Conservation (phyloP, 2,888 invertebrate species). For the Leucoptera coffeella region DNA sequence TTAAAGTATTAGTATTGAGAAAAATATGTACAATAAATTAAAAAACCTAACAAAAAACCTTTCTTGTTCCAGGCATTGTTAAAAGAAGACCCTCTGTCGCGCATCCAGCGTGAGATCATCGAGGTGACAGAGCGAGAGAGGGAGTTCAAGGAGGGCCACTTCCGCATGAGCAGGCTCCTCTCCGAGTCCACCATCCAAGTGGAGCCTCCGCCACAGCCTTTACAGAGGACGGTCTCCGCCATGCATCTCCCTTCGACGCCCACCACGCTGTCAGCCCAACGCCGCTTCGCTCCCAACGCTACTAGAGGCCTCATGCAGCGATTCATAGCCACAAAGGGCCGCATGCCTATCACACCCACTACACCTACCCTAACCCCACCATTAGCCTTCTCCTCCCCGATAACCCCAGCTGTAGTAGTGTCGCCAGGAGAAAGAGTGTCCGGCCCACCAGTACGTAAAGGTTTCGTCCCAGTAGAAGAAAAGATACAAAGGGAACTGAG, state of each 20-base stretch:
- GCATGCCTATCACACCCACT: slow-evolving; percentile 32
- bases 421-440: slow-evolving; percentile 47
- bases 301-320: slow-evolving; percentile 81
- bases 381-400: slow-evolving; percentile 22
- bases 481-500: slow-evolving; percentile 82
- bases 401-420: slow-evolving; percentile 13
- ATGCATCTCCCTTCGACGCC: slow-evolving; percentile 35
- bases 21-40: no score
- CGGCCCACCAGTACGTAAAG: slow-evolving; percentile 64
- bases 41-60: no score
- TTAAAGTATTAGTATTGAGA: no score
- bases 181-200: slow-evolving; percentile 44
- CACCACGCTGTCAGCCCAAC: slow-evolving; percentile 29
- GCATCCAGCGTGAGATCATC: slow-evolving; percentile 86
- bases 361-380: slow-evolving; percentile 14
- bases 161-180: slow-evolving; percentile 32
- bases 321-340: slow-evolving; percentile 75
- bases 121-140: slow-evolving; percentile 80
- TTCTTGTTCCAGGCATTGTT: slow-evolving; percentile 37
- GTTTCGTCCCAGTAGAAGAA: slow-evolving; percentile 79
- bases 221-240: slow-evolving; percentile 35
- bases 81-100: slow-evolving; percentile 67
- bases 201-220: slow-evolving; percentile 16
- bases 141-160: slow-evolving; percentile 63
- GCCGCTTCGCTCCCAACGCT: slow-evolving; percentile 59